Evolutionary conservation across 2,888 invertebrate species (phyloP).

Genomic region (Baccha elongata): DNA sequence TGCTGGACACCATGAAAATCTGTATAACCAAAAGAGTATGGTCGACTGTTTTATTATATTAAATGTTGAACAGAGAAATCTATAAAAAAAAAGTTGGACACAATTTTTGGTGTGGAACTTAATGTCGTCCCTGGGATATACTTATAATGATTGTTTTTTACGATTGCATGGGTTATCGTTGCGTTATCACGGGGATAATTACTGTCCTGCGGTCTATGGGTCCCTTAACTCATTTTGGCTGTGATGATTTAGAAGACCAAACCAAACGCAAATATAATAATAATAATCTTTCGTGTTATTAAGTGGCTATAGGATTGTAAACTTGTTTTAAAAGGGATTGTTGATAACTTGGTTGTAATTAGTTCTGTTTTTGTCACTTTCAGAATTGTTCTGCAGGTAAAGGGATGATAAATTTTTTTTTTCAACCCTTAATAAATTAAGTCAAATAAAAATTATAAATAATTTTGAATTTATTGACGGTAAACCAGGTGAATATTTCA

Average conservation of each 20-base stretch:
- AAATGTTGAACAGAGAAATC: constrained; percentile 43
- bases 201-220: constrained; percentile 77
- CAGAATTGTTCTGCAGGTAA: no score
- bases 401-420: no score
- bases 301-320: constrained; percentile 41
- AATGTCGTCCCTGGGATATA: constrained; percentile 71
- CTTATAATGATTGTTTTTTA: constrained; percentile 69
- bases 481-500: no score
- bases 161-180: constrained; percentile 77
- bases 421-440: no score
- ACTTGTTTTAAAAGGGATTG: constrained; percentile 29
- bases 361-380: no score
- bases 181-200: constrained; percentile 80
- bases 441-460: no score
- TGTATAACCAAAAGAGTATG: constrained; percentile 37
- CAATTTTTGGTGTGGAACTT: constrained; percentile 58
- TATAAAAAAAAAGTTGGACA: constrained; percentile 44
- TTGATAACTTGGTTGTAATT: neutral
- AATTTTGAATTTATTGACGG: no score
- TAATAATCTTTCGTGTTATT: constrained; percentile 54
- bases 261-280: constrained; percentile 47
- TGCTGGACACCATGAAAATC: constrained; percentile 1
- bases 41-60: constrained; percentile 27
- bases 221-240: constrained; percentile 73
- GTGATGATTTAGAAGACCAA: constrained; percentile 67